Evolutionary conservation across 1,140 invertebrate species (phyloP).

Genomic region (Sweltsa coloradensis): DNA sequence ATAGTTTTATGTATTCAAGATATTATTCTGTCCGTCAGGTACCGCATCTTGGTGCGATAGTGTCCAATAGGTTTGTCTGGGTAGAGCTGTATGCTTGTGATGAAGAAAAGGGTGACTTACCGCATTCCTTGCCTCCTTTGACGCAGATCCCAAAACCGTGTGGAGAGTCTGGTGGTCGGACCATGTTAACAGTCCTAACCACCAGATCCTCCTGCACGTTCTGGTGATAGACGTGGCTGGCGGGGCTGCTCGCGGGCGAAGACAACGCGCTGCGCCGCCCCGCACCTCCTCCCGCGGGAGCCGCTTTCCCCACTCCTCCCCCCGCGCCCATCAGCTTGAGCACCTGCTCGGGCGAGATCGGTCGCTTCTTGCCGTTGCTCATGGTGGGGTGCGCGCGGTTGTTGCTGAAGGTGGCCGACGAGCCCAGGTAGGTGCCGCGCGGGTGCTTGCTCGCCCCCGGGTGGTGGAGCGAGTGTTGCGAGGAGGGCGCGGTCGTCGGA

Average conservation of each 20-base stretch:
- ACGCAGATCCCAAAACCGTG: constrained; percentile 82
- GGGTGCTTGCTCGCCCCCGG: constrained; percentile 39
- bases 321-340: constrained; percentile 42
- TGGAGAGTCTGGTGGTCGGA: constrained; percentile 45
- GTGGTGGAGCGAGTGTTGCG: too few species aligned
- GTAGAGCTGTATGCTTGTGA: too few species aligned
- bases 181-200: constrained; percentile 72
- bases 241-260: constrained; percentile 23
- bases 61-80: too few species aligned
- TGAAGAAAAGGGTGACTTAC: constrained; percentile 37
- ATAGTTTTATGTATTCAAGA: too few species aligned
- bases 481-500: constrained; percentile 57
- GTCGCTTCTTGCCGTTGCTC: constrained; percentile 45
- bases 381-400: constrained; percentile 22
- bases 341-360: constrained; percentile 61
- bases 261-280: constrained; percentile 22
- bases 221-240: constrained; percentile 39
- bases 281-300: constrained; percentile 34
- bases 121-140: constrained; percentile 76
- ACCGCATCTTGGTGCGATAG: too few species aligned
- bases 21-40: too few species aligned
- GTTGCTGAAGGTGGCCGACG: constrained; percentile 5
- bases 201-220: constrained; percentile 55
- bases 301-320: constrained; percentile 37
- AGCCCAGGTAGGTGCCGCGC: constrained; percentile 45